These are phyloP conservation scores for Odontesthes bonariensis DNA, from an alignment of 2,113 vertebrate species.

Conservation along the genomic window DNA sequence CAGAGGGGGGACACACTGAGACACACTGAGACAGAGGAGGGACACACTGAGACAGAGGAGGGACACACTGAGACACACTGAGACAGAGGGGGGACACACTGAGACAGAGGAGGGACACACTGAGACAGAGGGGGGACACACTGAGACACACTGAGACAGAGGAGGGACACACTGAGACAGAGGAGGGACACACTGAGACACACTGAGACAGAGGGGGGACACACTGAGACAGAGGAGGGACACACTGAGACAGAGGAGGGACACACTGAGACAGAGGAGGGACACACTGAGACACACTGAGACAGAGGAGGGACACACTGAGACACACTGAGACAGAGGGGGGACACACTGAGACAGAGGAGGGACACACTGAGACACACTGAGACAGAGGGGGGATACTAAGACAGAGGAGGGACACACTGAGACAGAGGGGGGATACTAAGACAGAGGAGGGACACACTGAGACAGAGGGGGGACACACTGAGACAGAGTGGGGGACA, in stretches of 20 bases:
- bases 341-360: neutral
- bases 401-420: constrained; percentile 4
- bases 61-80: neutral
- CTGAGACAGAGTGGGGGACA: too few relatives aligned
- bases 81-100: too few relatives aligned
- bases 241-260: neutral
- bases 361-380: constrained; percentile 5
- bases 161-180: constrained; percentile 3
- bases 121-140: too few relatives aligned
- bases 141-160: too few relatives aligned
- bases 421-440: too few relatives aligned
- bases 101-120: constrained; percentile 4
- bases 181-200: constrained; percentile 1
- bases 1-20: too few relatives aligned
- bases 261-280: constrained; percentile 3
- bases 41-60: constrained; percentile 1
- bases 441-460: constrained; percentile 4
- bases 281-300: neutral
- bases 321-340: too few relatives aligned
- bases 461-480: constrained; percentile 3
- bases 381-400: too few relatives aligned
- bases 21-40: constrained; percentile 4
- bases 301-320: constrained; percentile 2
- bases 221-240: constrained; percentile 11
- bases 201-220: too few relatives aligned